phyloP scores from a whole-genome alignment of 64 coral and sea anemone genomes.

The Montipora cactus region DNA sequence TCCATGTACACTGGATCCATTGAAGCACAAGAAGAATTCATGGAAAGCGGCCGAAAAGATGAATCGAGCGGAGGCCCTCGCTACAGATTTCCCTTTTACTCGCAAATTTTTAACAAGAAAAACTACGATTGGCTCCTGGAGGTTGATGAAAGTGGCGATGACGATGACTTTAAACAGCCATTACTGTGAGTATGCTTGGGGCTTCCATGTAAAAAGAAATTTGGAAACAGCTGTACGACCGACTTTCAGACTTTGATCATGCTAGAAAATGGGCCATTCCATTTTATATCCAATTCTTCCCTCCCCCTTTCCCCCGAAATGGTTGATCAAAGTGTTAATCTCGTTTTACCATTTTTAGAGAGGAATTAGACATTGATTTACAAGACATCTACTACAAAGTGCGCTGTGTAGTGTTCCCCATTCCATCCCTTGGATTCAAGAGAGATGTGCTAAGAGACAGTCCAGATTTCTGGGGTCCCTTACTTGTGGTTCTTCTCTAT shows the following conservation, averaged over 20 bases:
- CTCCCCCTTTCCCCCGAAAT: too few relatives aligned
- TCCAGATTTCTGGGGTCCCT: slow-evolving; percentile 98
- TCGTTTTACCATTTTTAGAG: slow-evolving; percentile 58
- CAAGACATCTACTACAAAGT: slow-evolving; percentile 99
- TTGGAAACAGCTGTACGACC: background rate
- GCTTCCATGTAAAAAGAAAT: background rate
- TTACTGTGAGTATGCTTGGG: slow-evolving; percentile 76
- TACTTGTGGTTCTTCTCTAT: slow-evolving; percentile 94
- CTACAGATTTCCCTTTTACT: slow-evolving; percentile 69
- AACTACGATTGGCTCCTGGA: slow-evolving; percentile 95
- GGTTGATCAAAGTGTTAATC: too few relatives aligned
- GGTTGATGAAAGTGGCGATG: slow-evolving; percentile 92
- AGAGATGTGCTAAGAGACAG: slow-evolving; percentile 95
- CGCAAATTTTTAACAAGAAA: slow-evolving; percentile 93
- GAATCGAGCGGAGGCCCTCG: slow-evolving; percentile 46
- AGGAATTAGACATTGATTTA: slow-evolving; percentile 95
- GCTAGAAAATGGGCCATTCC: too few relatives aligned
- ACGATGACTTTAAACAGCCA: slow-evolving; percentile 95
- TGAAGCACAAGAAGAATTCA: slow-evolving; percentile 68
- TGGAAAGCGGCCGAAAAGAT: slow-evolving; percentile 67
- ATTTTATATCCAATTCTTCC: too few relatives aligned
- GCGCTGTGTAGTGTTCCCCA: slow-evolving; percentile 94
- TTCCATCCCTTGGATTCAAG: slow-evolving; percentile 97
- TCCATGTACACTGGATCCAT: slow-evolving; percentile 86
- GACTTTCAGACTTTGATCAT: too few relatives aligned